Base-by-base conservation (phyloP, 2,888 invertebrate genomes). In the Yponomeuta plumbellus region DNA sequence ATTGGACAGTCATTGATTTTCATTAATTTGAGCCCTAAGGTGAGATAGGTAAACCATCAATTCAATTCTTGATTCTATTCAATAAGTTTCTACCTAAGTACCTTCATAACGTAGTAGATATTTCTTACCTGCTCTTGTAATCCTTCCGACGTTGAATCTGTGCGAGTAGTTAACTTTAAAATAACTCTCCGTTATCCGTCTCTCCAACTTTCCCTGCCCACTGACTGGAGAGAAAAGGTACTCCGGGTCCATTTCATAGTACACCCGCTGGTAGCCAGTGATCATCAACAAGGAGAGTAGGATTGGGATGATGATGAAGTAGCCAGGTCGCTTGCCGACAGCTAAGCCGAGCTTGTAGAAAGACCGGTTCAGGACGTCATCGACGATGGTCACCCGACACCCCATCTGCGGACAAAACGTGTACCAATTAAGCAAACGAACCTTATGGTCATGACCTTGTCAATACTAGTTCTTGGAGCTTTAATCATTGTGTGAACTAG, bases 241-340 rank as follows among this genome's bases (percentile, higher is more conserved):
- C 83, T 97, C 97, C 0, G 97, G 97, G 84, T 97, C 97, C 88
- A 97, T 97, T 89, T 97, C 96, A 87, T 97, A 97, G 80, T 95
- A 92, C 68, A 97, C 93, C 81, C 94, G 93, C 86, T 97, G 97
- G 85, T 96, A 96, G 66, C 97, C 97, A 26, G 97, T 97, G 83
- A 96, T 93, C 84, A 96, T 96, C 66, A 97, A 92, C 67, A 95
- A 85, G 0, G 96, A 94, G 67, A 97, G 86, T 64, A 97, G 93
- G 56, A 97, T 85, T n/a, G 97, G 97, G 67, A 97, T 92, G 75
- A 97, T 94, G 72, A 97, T 93, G 91, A 97, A 97, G 88, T 97
- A 97, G 69, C 96, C 97, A 1, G 97, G 97, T 85, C 96, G 94
- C 72, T 92, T 92, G 67, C 97, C 97, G 67, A 97, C 97, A 66